Evolutionary conservation across 2,797 vertebrate genomes (phyloP).

Genomic region (Rousettus madagascariensis): DNA sequence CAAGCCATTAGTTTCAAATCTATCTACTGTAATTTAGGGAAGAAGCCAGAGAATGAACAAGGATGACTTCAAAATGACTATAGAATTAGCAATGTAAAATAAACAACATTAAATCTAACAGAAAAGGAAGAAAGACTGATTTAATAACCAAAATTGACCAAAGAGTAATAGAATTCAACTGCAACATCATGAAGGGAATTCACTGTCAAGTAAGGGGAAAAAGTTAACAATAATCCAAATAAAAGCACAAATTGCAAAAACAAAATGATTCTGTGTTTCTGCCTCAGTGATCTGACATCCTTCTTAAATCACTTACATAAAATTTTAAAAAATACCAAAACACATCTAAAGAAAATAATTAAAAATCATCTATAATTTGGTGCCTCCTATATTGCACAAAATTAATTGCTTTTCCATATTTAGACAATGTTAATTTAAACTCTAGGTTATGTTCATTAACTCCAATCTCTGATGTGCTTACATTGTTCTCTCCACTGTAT

Average conservation of each 20-base stretch:
- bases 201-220: rapidly evolving
- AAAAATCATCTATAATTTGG: not conserved
- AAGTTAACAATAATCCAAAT: not conserved
- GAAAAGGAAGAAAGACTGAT: not conserved
- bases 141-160: not conserved
- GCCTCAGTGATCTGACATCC: not conserved
- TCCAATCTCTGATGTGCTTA: not conserved
- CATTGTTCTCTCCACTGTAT: not conserved
- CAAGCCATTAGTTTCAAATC: not conserved
- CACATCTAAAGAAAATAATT: not conserved
- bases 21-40: no score
- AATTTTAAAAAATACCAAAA: not conserved
- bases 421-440: not conserved
- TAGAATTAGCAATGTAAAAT: not conserved
- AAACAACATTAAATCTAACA: not conserved
- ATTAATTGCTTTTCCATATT: not conserved
- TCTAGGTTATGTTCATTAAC: not conserved
- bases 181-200: not conserved
- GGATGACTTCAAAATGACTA: not conserved
- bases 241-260: not conserved
- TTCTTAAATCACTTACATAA: not conserved
- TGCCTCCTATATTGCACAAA: not conserved
- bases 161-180: not conserved
- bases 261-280: not conserved
- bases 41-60: no score